A percentile compares a stretch with the other conserved stretches of the same genome.
Conservation (phyloP, 1,140 invertebrate species). For the Lepidurus apus region DNA sequence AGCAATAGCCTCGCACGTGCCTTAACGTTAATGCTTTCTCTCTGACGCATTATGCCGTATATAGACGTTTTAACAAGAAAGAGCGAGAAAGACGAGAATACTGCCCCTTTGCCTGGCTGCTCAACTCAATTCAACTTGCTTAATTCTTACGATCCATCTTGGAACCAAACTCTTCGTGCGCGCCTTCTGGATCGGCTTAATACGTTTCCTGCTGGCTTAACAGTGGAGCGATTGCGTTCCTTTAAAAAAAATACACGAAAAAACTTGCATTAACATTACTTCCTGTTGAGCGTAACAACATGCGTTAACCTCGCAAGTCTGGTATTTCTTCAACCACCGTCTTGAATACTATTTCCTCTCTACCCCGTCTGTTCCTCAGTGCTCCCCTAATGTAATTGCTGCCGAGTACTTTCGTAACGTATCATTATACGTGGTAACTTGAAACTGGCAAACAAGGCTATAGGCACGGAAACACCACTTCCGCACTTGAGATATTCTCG, state of each 20-base stretch:
- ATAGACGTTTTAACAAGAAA: background rate
- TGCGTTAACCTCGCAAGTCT: no score
- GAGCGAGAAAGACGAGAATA: background rate
- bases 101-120: background rate
- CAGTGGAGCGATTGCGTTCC: no score
- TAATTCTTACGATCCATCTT: constrained; percentile 8
- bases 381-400: no score
- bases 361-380: no score
- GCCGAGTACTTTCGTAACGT: no score
- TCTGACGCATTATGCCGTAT: background rate
- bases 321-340: no score
- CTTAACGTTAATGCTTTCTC: background rate
- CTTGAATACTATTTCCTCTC: no score
- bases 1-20: background rate
- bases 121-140: background rate
- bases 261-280: no score
- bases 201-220: background rate
- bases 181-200: background rate
- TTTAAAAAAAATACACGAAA: no score
- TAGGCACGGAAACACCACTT: constrained; percentile 6
- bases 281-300: no score
- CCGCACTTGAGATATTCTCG: background rate
- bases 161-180: background rate
- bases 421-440: no score
- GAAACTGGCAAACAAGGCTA: no score